phyloP scores from a whole-genome alignment of 1,140 invertebrate genomes.

The Hyles euphorbiae region DNA sequence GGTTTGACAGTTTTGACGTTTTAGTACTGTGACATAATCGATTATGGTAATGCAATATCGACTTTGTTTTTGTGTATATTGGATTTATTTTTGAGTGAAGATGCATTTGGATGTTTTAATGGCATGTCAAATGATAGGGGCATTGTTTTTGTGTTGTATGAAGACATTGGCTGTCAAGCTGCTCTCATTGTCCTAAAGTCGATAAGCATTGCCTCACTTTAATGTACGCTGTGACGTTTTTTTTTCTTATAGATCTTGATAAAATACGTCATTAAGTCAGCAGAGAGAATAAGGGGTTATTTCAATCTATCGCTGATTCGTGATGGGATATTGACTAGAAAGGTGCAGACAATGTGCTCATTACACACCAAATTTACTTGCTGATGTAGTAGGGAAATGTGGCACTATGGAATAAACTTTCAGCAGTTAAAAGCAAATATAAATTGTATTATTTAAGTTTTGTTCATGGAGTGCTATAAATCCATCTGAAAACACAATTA shows the following conservation, averaged over 20 bases:
- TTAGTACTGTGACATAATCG: constrained; percentile 7
- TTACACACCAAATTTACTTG: too few relatives aligned
- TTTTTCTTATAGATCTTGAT: constrained; percentile 26
- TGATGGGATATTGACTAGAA: too few relatives aligned
- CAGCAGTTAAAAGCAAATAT: too few relatives aligned
- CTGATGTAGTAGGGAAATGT: too few relatives aligned
- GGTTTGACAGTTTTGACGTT: constrained; percentile 8
- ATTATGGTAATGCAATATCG: constrained; percentile 11
- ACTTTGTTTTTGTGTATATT: constrained; percentile 7
- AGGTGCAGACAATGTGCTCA: too few relatives aligned
- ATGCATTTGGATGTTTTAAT: constrained; percentile 21
- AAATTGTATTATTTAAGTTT: too few relatives aligned
- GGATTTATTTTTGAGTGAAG: background rate
- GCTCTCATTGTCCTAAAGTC: constrained; percentile 27
- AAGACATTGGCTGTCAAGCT: constrained; percentile 36
- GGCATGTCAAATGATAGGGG: constrained; percentile 34
- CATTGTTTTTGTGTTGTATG: constrained; percentile 40
- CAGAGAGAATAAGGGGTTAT: too few relatives aligned
- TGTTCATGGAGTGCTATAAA: too few relatives aligned
- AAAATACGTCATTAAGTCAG: constrained; percentile 27
- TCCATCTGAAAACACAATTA: too few relatives aligned
- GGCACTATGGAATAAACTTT: too few relatives aligned
- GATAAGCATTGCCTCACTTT: constrained; percentile 31
- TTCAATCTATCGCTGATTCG: too few relatives aligned
- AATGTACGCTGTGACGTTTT: constrained; percentile 21